phyloP scores from a whole-genome alignment of 2,797 vertebrate species.

The Trachurus trachurus region DNA sequence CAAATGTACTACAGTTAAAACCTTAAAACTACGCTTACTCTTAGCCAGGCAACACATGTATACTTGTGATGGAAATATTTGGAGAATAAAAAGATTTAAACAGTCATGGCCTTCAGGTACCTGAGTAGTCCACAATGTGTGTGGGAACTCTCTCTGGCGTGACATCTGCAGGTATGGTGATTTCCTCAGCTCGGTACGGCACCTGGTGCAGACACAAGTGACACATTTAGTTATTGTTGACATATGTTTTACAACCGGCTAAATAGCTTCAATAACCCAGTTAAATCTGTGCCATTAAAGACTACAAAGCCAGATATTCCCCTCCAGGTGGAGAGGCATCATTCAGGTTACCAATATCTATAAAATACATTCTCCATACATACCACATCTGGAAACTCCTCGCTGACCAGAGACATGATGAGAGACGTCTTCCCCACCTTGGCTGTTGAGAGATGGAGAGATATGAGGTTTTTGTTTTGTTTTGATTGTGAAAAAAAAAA shows the following conservation, averaged over 20 bases:
- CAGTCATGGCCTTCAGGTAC: slow-evolving; percentile 44
- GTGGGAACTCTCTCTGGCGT: slow-evolving; percentile 97
- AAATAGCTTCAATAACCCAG: background rate
- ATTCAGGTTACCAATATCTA: background rate
- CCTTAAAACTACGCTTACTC: background rate
- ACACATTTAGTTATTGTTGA: background rate
- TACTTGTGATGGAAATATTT: background rate
- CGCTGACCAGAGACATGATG: slow-evolving; percentile 98
- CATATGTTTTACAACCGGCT: background rate
- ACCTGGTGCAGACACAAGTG: slow-evolving; percentile 84
- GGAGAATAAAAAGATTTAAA: background rate
- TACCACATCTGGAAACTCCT: slow-evolving; percentile 98
- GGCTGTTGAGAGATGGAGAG: slow-evolving; percentile 83
- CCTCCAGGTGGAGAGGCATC: background rate
- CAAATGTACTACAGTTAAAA: background rate
- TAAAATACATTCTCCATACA: slow-evolving; percentile 74
- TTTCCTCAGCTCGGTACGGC: slow-evolving; percentile 96
- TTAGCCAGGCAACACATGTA: background rate
- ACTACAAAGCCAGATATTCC: background rate
- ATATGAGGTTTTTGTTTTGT: background rate
- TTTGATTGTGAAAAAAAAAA: background rate
- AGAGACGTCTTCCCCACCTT: slow-evolving; percentile 98
- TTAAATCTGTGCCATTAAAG: background rate
- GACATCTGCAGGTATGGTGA: slow-evolving; percentile 97
- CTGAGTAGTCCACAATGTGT: slow-evolving; percentile 93